Evolutionary conservation across 53 echinoderm and acorn worm species (phyloP).

Genomic region (Hippasteria phrygiana): DNA sequence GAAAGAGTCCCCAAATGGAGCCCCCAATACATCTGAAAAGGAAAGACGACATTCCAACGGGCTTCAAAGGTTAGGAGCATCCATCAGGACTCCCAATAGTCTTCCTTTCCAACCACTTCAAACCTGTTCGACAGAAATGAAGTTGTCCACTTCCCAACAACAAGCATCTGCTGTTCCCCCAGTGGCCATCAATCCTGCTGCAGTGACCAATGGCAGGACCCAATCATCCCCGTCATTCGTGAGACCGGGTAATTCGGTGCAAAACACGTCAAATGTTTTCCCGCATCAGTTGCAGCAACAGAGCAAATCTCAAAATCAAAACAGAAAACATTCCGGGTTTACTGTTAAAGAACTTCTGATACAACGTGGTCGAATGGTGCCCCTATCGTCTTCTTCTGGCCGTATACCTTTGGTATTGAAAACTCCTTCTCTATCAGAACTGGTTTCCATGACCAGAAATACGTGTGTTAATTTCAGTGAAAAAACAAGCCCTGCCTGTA

Average conservation of each 20-base stretch:
- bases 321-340: not conserved
- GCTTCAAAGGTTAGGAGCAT: too few species aligned
- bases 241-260: not conserved
- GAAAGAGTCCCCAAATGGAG: not conserved
- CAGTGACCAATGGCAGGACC: not conserved
- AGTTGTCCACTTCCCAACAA: not conserved
- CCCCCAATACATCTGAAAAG: not conserved
- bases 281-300: not conserved
- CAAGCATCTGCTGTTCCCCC: not conserved
- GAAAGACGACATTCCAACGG: too few species aligned
- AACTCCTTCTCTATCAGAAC: not conserved
- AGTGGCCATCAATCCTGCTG: not conserved
- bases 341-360: slow-evolving; percentile 3
- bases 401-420: not conserved
- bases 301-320: not conserved
- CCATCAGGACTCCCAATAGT: too few species aligned
- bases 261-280: not conserved
- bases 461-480: too few species aligned
- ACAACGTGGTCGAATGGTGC: not conserved
- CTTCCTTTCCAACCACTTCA: not conserved
- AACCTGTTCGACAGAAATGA: not conserved
- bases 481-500: too few species aligned
- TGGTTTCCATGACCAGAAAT: too few species aligned
- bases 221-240: not conserved
- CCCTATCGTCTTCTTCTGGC: not conserved